These are phyloP conservation scores for Megalops cyprinoides DNA, from an alignment of 2,797 vertebrate genomes.

Conservation along the genomic window DNA sequence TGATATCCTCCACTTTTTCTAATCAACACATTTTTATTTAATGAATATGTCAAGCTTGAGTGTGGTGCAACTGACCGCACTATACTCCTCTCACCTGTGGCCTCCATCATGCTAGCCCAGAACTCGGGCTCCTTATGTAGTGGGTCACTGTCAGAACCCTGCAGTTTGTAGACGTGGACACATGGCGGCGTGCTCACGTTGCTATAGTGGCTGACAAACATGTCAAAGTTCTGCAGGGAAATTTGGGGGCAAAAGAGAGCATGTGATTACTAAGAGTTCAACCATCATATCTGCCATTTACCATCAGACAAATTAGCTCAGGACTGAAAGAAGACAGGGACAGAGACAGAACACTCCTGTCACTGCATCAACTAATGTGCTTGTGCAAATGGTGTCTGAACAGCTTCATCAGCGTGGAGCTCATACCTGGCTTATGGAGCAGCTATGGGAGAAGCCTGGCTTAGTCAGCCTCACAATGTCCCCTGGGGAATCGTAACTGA, in stretches of 20 bases:
- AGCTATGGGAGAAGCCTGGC: constrained; percentile 83
- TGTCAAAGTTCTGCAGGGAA: constrained; percentile 87
- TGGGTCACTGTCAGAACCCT: constrained; percentile 74
- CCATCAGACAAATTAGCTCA: neutral
- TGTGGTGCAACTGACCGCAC: neutral
- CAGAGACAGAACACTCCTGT: neutral
- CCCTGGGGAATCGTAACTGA: constrained; percentile 76
- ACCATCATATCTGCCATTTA: neutral
- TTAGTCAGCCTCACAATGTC: constrained; percentile 82
- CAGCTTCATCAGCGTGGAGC: neutral
- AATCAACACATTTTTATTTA: neutral
- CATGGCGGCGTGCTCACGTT: constrained; percentile 92
- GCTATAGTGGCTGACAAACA: constrained; percentile 98
- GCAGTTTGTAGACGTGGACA: constrained; percentile 94
- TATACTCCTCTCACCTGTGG: constrained; percentile 79
- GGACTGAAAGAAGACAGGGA: neutral
- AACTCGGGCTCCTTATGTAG: constrained; percentile 88
- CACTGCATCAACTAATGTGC: too few relatives aligned
- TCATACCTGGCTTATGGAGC: constrained; percentile 81
- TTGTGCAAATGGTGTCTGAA: too few relatives aligned
- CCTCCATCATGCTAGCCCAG: constrained; percentile 99
- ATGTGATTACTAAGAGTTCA: neutral
- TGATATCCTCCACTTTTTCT: too few relatives aligned
- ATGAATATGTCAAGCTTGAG: neutral
- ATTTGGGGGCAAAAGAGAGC: neutral